phyloP scores from a whole-genome alignment of 2,113 vertebrate species.

The Sander lucioperca region DNA sequence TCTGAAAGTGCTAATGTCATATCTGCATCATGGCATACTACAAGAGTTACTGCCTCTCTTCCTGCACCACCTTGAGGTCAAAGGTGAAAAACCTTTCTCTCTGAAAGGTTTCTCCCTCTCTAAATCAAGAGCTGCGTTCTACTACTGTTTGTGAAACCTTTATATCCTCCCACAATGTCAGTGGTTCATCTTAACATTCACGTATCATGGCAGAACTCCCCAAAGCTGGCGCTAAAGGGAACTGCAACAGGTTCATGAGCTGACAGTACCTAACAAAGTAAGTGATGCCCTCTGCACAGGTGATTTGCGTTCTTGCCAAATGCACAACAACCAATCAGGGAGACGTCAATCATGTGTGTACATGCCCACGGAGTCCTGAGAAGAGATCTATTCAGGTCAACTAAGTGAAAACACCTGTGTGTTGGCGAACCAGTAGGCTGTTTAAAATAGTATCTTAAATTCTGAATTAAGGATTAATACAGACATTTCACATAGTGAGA shows the following conservation, averaged over 20 bases:
- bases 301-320: constrained; percentile 3
- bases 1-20: constrained; percentile 55
- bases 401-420: constrained; percentile 6
- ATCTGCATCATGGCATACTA: constrained; percentile 8
- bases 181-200: background rate
- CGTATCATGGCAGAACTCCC: no score
- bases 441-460: background rate
- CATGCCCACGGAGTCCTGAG: background rate
- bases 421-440: background rate
- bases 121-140: background rate
- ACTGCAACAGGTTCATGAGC: background rate
- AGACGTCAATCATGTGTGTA: background rate
- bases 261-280: background rate
- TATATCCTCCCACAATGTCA: background rate
- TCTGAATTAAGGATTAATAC: background rate
- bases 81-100: background rate
- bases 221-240: background rate
- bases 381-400: background rate
- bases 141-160: background rate
- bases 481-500: background rate
- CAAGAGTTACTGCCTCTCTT: constrained; percentile 9
- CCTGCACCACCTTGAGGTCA: constrained; percentile 33
- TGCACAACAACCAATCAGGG: no score
- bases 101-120: background rate
- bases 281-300: background rate